Evolutionary conservation across 2,797 vertebrate genomes (phyloP).

Genomic region (Channallabes apus): DNA sequence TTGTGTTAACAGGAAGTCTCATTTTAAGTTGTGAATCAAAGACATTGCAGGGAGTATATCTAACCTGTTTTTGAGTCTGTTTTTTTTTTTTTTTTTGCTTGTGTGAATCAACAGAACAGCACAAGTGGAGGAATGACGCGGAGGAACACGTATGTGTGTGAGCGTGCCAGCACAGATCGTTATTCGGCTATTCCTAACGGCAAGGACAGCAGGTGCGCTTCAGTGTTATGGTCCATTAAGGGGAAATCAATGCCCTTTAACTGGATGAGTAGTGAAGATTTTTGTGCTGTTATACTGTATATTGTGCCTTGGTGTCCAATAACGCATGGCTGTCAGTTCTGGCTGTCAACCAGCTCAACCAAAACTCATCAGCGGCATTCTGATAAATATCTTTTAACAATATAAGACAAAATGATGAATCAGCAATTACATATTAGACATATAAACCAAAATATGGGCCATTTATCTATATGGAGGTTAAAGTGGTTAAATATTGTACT

Average conservation of each 20-base stretch:
- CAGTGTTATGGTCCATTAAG: no score
- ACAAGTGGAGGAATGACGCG: conserved; percentile 84
- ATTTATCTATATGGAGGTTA: background rate
- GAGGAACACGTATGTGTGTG: conserved; percentile 92
- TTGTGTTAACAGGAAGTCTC: background rate
- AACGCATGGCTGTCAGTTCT: background rate
- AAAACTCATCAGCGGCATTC: background rate
- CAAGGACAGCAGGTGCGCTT: conserved; percentile 82
- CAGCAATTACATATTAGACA: background rate
- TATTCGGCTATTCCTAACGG: conserved; percentile 90
- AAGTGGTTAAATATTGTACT: background rate
- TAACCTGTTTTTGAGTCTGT: background rate
- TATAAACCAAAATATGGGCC: background rate
- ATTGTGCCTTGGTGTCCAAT: background rate
- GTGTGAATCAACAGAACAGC: conserved; percentile 48
- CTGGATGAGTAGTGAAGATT: background rate
- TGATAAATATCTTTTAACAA: background rate
- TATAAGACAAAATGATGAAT: background rate
- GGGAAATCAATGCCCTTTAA: background rate
- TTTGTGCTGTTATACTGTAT: background rate
- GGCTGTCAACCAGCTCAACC: background rate
- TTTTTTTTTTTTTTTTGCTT: background rate
- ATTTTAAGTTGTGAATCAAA: background rate
- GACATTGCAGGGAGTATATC: background rate
- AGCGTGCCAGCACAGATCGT: conserved; percentile 85